Percentiles rank a stretch among this genome's conserved stretches.
Conservation (phyloP, 2,113 vertebrate genomes). For the Oreochromis niloticus region DNA sequence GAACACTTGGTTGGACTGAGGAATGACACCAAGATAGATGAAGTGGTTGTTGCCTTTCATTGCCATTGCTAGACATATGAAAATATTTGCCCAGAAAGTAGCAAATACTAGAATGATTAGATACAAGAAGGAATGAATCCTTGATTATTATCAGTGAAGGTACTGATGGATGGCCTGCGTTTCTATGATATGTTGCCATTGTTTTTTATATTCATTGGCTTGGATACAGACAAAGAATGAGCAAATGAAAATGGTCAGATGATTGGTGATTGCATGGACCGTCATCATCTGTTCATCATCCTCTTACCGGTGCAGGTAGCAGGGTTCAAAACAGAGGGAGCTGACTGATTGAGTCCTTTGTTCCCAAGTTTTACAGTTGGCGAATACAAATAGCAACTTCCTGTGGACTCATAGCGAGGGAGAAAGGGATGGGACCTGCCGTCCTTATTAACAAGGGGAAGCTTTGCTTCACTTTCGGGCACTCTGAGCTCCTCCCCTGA, state of each 20-base stretch:
- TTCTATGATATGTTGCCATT: neutral
- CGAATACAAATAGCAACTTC: slow-evolving; percentile 26
- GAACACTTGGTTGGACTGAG: neutral
- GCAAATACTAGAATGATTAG: neutral
- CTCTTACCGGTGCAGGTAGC: slow-evolving; percentile 50
- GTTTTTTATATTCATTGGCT: neutral
- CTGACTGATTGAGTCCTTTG: slow-evolving; percentile 49
- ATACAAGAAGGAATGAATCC: neutral
- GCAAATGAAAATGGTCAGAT: neutral
- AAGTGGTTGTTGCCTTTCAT: neutral
- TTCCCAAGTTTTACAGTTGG: slow-evolving; percentile 22
- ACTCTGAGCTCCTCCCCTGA: slow-evolving; percentile 35
- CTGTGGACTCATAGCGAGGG: slow-evolving; percentile 36
- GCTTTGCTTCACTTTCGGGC: neutral
- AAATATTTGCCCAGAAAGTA: neutral
- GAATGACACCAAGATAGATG: neutral
- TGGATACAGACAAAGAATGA: neutral
- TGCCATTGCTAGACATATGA: neutral
- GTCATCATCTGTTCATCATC: neutral
- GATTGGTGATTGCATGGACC: neutral
- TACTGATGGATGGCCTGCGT: neutral
- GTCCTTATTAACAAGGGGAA: neutral
- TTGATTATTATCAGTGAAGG: neutral
- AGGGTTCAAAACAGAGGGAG: slow-evolving; percentile 31
- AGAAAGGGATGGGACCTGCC: neutral